A percentile compares a stretch with the other conserved stretches of the same genome.
phyloP scores from a whole-genome alignment of 1,140 invertebrate species.

The Drosophila arizonae region DNA sequence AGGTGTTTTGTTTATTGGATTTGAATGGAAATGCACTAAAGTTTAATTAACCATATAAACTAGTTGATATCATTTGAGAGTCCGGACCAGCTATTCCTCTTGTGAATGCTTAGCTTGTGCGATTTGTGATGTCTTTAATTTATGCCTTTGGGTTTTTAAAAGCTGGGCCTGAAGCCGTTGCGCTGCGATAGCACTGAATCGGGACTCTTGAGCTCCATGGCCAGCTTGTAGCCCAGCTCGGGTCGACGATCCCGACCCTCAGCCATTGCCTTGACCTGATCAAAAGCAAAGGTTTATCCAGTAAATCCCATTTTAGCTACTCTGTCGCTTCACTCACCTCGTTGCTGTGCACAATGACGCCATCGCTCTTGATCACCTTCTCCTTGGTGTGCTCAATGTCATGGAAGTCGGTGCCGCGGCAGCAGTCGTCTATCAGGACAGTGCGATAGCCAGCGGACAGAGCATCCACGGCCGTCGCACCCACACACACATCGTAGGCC shows the following conservation, averaged over 20 bases:
- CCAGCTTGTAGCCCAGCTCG: slow-evolving; percentile 93
- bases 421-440: slow-evolving; percentile 94
- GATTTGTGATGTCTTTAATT: background rate
- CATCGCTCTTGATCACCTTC: slow-evolving; percentile 88
- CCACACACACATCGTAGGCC: slow-evolving; percentile 98
- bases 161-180: slow-evolving; percentile 68
- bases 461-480: slow-evolving; percentile 94
- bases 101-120: slow-evolving; percentile 39
- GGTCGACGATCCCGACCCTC: slow-evolving; percentile 92
- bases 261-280: slow-evolving; percentile 92
- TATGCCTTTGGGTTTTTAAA: slow-evolving; percentile 30
- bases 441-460: slow-evolving; percentile 95
- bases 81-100: background rate
- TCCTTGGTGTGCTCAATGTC: slow-evolving; percentile 93
- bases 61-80: slow-evolving; percentile 34
- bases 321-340: slow-evolving; percentile 76
- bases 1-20: background rate
- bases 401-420: slow-evolving; percentile 91
- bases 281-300: background rate
- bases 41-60: slow-evolving; percentile 40
- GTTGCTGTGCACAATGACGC: slow-evolving; percentile 90
- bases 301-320: background rate
- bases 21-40: slow-evolving; percentile 45
- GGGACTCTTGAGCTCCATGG: slow-evolving; percentile 90
- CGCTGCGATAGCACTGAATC: slow-evolving; percentile 80